Evolutionary conservation across 2,113 vertebrate genomes (phyloP), one percentile per base, ranked within the genome.

Genomic region (Thermophis baileyi): DNA sequence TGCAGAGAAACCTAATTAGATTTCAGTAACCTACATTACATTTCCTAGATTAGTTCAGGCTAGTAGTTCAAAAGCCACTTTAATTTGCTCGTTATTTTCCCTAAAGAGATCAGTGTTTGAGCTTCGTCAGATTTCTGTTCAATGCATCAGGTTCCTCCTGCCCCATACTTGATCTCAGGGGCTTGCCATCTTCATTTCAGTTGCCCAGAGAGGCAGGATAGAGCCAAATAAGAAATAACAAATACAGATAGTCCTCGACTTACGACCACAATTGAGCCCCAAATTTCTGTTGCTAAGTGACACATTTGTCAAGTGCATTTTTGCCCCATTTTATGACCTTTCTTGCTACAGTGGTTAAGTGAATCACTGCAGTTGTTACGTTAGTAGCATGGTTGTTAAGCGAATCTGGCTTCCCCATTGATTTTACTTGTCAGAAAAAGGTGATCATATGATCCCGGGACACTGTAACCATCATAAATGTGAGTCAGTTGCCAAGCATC

Each of bases 121-220:
- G 92, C 89, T 91, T 22, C 94, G 92, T 74, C 53, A n/a, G 0
- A 87, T n/a, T 93, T 93, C 18, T 86, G 47, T 69, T 90, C 90
- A 14, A 0, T 86, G 9, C 4, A 6, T 16, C 47, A 50, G 5
- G 44, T 89, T 74, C 27, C 63, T 47, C 5, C 53, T 25, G 49
- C 8, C 22, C 50, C 60, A 40, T 81, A 49, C 44, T n/a, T 85
- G 81, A 1, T 96, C n/a, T 99, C 99, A n/a, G 99, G n/a, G 97
- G 54, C 8, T 98, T 91, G 0, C 98, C 98, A 0, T 97, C 97
- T 96, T 99, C 99, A 96, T 98, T 98, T 96, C 94, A 4, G 90
- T 92, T n/a, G 96, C 92, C 91, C 95, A n/a, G 51, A 95, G 92
- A 57, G 95, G 27, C 1, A 30, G 3, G 3, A 53, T 90, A 91